Conservation (phyloP, 2,888 invertebrate species). For the Nemoura dubitans region DNA sequence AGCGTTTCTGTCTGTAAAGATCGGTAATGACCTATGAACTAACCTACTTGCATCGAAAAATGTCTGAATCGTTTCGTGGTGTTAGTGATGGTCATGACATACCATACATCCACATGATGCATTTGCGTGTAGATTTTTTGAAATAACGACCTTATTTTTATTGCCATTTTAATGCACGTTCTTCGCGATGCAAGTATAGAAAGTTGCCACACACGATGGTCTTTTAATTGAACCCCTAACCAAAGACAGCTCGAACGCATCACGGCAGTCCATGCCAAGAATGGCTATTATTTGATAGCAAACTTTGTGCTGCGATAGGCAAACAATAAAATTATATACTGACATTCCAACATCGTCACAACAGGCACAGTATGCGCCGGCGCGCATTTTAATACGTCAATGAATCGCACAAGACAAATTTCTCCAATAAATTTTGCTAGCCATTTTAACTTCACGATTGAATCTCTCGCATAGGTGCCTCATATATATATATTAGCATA, state of each 20-base stretch:
- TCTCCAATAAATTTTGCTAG: no score
- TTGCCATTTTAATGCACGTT: neutral
- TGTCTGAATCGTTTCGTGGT: neutral
- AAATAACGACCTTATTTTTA: neutral
- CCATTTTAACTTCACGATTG: neutral
- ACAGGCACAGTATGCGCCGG: no score
- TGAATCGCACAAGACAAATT: no score
- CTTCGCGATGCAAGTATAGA: neutral
- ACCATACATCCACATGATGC: neutral
- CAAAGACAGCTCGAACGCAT: neutral
- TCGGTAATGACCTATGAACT: neutral
- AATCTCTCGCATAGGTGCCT: neutral
- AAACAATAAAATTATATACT: neutral
- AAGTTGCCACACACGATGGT: neutral
- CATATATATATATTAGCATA: neutral
- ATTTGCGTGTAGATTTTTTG: neutral
- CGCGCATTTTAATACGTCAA: no score
- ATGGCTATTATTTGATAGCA: neutral
- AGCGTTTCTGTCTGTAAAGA: neutral
- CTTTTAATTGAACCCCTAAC: slow-evolving; percentile 7
- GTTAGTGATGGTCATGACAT: neutral
- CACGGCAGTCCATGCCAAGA: neutral
- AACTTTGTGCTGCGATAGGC: neutral
- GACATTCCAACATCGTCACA: neutral
- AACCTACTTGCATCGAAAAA: neutral